Conservation (phyloP, 1,140 invertebrate species). For the Myzus persicae region DNA sequence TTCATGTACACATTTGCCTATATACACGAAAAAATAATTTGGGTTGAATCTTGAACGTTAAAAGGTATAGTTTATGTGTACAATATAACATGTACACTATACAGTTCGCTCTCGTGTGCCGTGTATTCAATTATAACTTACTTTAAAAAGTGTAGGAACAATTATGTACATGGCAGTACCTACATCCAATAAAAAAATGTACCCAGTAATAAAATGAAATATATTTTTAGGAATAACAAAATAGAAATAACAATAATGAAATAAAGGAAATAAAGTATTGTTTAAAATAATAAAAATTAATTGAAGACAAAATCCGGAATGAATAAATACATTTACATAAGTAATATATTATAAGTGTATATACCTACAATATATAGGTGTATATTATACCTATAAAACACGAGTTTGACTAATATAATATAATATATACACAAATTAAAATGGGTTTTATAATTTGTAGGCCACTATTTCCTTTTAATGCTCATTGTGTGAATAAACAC, state of each 20-base stretch:
- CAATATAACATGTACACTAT: background rate
- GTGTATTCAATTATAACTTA: background rate
- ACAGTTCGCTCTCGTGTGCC: background rate
- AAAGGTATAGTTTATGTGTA: background rate
- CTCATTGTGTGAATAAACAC: conserved; percentile 2
- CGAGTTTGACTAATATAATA: background rate
- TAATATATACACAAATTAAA: conserved; percentile 17
- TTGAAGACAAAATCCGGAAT: background rate
- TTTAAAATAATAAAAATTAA: conserved; percentile 35
- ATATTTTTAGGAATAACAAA: background rate
- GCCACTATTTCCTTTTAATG: background rate
- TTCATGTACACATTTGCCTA: background rate
- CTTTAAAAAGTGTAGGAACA: background rate
- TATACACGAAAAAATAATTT: background rate
- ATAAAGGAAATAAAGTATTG: background rate
- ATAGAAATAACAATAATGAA: background rate
- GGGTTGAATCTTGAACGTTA: background rate
- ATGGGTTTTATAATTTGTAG: conserved; percentile 5
- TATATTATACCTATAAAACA: background rate
- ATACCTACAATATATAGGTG: background rate
- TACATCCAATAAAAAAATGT: background rate
- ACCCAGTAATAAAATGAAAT: background rate
- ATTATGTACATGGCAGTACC: background rate
- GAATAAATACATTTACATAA: conserved; percentile 31
- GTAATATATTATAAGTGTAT: background rate